Conservation (phyloP, 2,888 invertebrate species). For the Lagria hirta region DNA sequence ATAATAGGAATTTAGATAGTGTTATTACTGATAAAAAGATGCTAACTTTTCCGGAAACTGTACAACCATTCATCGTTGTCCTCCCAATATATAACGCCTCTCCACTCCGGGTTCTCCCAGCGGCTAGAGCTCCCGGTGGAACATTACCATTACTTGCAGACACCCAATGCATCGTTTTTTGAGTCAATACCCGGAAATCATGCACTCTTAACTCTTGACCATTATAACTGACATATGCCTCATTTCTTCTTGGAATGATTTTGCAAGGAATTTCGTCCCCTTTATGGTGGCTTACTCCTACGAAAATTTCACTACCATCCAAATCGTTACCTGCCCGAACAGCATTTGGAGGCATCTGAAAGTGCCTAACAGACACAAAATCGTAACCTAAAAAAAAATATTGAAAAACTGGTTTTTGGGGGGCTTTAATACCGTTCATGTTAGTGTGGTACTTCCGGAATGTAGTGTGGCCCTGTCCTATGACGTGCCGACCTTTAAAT, state of each 20-base stretch:
- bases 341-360: conserved; percentile 10
- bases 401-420: too few relatives aligned
- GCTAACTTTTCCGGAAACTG: conserved; percentile 22
- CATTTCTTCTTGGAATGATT: conserved; percentile 28
- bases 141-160: conserved; percentile 39
- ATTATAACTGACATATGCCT: conserved; percentile 29
- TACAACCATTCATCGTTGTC: conserved; percentile 30
- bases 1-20: too few relatives aligned
- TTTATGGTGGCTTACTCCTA: not conserved
- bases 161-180: conserved; percentile 25
- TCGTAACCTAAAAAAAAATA: conserved; percentile 13
- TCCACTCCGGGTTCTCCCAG: conserved; percentile 47
- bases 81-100: conserved; percentile 52
- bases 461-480: too few relatives aligned
- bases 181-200: conserved; percentile 9
- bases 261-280: conserved; percentile 23
- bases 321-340: conserved; percentile 7
- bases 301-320: conserved; percentile 13
- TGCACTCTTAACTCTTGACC: conserved; percentile 26
- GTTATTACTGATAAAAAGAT: conserved; percentile 16
- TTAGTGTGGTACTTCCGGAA: too few relatives aligned
- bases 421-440: too few relatives aligned
- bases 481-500: too few relatives aligned
- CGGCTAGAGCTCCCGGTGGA: conserved; percentile 49
- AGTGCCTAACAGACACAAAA: conserved; percentile 8